Base-by-base conservation (phyloP, 2,888 invertebrate genomes). In the Colletes collaris region DNA sequence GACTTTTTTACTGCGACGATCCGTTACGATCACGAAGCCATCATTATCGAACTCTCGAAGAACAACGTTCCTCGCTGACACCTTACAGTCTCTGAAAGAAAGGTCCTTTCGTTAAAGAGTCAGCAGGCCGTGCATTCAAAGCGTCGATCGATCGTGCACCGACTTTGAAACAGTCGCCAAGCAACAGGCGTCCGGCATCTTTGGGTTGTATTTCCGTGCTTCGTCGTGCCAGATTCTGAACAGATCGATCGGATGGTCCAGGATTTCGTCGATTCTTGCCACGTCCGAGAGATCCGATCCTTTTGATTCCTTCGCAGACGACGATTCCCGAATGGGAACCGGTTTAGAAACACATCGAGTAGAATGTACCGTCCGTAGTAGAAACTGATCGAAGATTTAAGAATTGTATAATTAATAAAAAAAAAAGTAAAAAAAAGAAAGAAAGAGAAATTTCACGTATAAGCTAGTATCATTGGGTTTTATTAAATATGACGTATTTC, bases 11-110 rank as follows among this genome's bases (percentile, higher is more conserved):
- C 94, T 93, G 10, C 93, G 90, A 37, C 86, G 89, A 74, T 94
- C 94, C 0, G 94, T 94, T 75, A 93, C 92, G 72, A 94, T 91
- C n/a, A 93, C 91, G 70, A 94, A 94, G 49, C 94, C 94, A 65
- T 93, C 92, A 10, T 93, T 89, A 62, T 93, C 93, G 50, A 93
- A 89, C 58, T 93, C 91, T 27, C 93, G 90, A 27, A 94, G 84
- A 2, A 93, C 83, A 3, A 94, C 82, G 56, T 90, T 90, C 46
- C 94, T 87, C 2, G 93, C 89, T 62, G 92, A 93, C 2, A 93
- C 92, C 84, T 90, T 88, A 2, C 92, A 90, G 62, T 92, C 90
- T 62, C 94, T 94, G 83, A 55, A 60, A 72, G 13, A 55, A 16
- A 35, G 0, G 2, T 27, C 4, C 5, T 8, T n/a, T 13, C n/a